Evolutionary conservation across 2,113 vertebrate genomes (phyloP), one percentile per base, ranked within the genome.

Genomic region (Thunnus thynnus): DNA sequence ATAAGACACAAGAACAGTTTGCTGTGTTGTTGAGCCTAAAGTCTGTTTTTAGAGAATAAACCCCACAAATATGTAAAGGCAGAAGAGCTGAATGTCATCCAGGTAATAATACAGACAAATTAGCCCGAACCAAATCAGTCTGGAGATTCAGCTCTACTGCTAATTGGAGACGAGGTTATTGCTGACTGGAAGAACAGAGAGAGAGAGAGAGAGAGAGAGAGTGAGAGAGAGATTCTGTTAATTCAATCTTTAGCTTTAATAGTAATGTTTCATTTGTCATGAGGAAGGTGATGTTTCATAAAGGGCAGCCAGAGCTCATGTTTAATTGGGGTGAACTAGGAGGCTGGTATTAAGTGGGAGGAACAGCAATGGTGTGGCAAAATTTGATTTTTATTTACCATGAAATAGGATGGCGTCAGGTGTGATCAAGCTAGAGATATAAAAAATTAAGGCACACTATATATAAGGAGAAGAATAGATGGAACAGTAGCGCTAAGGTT

Each of bases 181-280:
- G 86, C 86, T 81, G 82, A 89, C 62, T 83, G 70, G 57, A 81
- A 81, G 81, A 80, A 86, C 44, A 67, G 47, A 76, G 48, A 78
- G 54, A 80, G 58, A 25, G 18, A 63, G 64, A 63, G 64, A 71
- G 75, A 41, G 9, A 8, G 56, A 8, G 51, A 47, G 50, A 47
- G 22, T 50, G 51, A 46, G 36, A 48, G 22, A 44, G 58, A 46
- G 36, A 16, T 47, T 63, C 50, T 54, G 83, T 87, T 78, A 83
- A 83, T 89, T 86, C 80, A 89, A 85, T 90, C 83, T 90, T 90
- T 87, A 84, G 73, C 69, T 90, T 83, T 90, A 89, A 82, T 86
- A 85, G 87, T 87, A 76, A 88, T 89, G 86, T 85, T 88, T 88
- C 87, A 93, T 91, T 93, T 90, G 88, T 91, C 82, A 85, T 55